Conservation (phyloP, 2,113 vertebrate species). For the Sorex araneus region DNA sequence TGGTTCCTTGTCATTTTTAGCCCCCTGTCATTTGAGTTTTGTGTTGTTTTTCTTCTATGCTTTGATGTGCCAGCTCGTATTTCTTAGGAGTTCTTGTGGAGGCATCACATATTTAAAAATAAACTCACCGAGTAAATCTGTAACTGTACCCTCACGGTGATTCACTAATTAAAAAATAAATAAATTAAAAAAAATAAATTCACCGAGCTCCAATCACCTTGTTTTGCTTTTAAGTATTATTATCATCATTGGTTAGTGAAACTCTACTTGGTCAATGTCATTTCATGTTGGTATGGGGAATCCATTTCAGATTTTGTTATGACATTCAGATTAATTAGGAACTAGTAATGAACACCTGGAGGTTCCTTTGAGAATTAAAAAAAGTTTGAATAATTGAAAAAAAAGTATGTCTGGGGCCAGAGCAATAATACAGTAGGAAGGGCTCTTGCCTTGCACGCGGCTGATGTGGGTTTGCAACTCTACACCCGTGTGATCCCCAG, state of each 20-base stretch:
- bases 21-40: background rate
- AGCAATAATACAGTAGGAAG: too few species aligned
- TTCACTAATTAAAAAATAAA: too few species aligned
- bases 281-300: background rate
- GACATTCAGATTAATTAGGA: constrained; percentile 59
- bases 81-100: constrained; percentile 36
- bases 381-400: too few species aligned
- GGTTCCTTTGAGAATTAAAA: too few species aligned
- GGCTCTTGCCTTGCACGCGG: too few species aligned
- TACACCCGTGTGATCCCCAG: too few species aligned
- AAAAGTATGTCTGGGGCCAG: too few species aligned
- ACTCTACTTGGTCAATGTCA: background rate
- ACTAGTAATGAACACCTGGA: background rate
- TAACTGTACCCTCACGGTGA: too few species aligned
- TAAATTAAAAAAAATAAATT: constrained; percentile 2
- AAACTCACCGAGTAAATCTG: constrained; percentile 11
- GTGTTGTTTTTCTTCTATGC: background rate
- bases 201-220: constrained; percentile 27
- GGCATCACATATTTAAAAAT: constrained; percentile 5
- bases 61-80: background rate
- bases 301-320: constrained; percentile 47
- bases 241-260: constrained; percentile 11
- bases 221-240: constrained; percentile 16
- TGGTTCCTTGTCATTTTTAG: background rate
- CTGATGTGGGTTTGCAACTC: too few species aligned